These are phyloP conservation scores for Dermatophagoides farinae DNA, from an alignment of 1,140 invertebrate genomes.

Conservation along the genomic window DNA sequence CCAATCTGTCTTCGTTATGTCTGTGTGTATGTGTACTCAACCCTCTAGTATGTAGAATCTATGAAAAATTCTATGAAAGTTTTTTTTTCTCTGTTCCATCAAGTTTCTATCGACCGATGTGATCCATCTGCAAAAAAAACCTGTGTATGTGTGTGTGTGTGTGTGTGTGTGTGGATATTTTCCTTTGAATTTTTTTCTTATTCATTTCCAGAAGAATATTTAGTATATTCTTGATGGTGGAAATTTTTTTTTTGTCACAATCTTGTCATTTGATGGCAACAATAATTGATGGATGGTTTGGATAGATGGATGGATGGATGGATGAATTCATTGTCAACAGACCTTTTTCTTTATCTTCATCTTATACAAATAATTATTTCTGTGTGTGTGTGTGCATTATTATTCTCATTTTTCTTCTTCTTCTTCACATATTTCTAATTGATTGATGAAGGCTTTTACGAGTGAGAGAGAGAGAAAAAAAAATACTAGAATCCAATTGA, in stretches of 20 bases:
- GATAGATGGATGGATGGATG: not conserved
- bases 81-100: no score
- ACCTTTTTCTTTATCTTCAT: not conserved
- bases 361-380: no score
- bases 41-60: no score
- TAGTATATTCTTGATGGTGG: not conserved
- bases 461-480: not conserved
- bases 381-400: no score
- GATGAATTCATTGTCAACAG: not conserved
- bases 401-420: not conserved
- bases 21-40: no score
- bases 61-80: no score
- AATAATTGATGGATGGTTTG: constrained; percentile 1
- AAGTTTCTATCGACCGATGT: no score
- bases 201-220: not conserved
- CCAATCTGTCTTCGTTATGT: no score
- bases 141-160: no score
- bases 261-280: not conserved
- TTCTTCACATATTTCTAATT: not conserved
- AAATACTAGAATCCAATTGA: not conserved
- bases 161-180: no score
- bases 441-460: not conserved
- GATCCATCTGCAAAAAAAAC: no score
- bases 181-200: not conserved
- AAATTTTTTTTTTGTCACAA: not conserved